Evolutionary conservation across 1,140 invertebrate species (phyloP), one percentile per base, ranked within the genome.

Genomic region (Caenorhabditis tropicalis): DNA sequence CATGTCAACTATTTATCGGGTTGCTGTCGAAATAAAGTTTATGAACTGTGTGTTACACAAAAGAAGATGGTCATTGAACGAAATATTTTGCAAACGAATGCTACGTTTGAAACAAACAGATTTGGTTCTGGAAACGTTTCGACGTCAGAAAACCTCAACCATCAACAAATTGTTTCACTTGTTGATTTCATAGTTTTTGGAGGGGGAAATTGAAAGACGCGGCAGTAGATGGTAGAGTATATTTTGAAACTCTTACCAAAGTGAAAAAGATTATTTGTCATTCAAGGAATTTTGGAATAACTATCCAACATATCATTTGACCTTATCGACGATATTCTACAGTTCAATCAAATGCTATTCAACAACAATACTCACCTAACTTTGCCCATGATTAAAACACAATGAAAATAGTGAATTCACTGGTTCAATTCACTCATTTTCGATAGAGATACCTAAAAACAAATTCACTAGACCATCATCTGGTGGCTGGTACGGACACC

Each of bases 401-500:
- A n/a, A 51, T 10, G 10, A 46, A 1, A 46, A 16, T 12, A 46
- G 43, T 16, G 43, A 46, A 12, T 46, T 46, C 4, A 46, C 10
- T 46, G 43, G n/a, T n/a, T n/a, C n/a, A n/a, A n/a, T n/a, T n/a
- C n/a, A 43, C 5, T 43, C 12, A 43, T 6, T 6, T 43, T 43
- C 12, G 39, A 43, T 6, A 5, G 39, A 43, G 12, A 6, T 5
- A 43, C 39, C 39, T 43, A 43, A 43, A 43, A 43, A 43, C 16
- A 51, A 27, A 7, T 58, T 58, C 9, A 15, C 9, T 6, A 29
- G 0, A 10, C 31, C 10, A 36, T 31, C 9, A 21, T 6, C 9
- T n/a, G 29, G 58, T 19, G 58, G 36, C 31, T 65, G 58, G 58
- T 36, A 65, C 58, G 29, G 19, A 65, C 58, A 65, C 58, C 58